phyloP scores from a whole-genome alignment of 2,888 invertebrate genomes.

The Cantharis rustica region DNA sequence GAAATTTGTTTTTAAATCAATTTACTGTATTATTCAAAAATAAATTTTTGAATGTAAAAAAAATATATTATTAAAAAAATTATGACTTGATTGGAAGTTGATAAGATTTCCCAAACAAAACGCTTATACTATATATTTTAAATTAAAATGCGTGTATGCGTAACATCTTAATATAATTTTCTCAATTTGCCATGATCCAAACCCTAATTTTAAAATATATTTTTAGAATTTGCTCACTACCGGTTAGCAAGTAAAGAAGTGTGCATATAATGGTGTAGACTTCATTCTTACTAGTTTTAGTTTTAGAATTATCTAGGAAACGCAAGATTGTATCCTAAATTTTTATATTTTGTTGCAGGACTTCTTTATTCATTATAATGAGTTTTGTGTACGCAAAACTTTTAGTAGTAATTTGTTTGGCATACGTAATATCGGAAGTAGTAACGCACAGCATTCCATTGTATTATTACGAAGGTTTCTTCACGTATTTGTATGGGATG shows the following conservation, averaged over 20 bases:
- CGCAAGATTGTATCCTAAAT: neutral
- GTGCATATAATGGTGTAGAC: slow-evolving; percentile 2
- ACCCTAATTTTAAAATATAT: slow-evolving; percentile 31
- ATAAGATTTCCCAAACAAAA: neutral
- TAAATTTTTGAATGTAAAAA: no score
- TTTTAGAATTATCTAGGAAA: neutral
- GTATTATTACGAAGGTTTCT: slow-evolving; percentile 94
- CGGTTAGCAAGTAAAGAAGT: slow-evolving; percentile 17
- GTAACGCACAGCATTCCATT: slow-evolving; percentile 90
- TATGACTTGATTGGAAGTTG: no score
- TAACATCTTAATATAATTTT: slow-evolving; percentile 19
- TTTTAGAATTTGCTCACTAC: slow-evolving; percentile 27
- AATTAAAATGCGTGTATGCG: neutral
- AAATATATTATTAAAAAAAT: no score
- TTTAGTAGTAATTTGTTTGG: slow-evolving; percentile 89
- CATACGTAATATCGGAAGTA: slow-evolving; percentile 93
- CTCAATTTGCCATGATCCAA: slow-evolving; percentile 26
- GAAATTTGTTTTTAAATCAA: no score
- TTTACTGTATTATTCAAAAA: no score
- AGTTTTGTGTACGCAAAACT: slow-evolving; percentile 96
- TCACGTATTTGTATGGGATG: slow-evolving; percentile 91
- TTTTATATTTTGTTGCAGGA: slow-evolving; percentile 66
- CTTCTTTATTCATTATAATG: slow-evolving; percentile 92
- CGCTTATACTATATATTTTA: neutral
- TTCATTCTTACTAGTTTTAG: neutral